Evolutionary conservation across 37 sponge, comb jelly and placozoan genomes (phyloP), one percentile per base, ranked within the genome.

Genomic region (Theonella swinhoei): DNA sequence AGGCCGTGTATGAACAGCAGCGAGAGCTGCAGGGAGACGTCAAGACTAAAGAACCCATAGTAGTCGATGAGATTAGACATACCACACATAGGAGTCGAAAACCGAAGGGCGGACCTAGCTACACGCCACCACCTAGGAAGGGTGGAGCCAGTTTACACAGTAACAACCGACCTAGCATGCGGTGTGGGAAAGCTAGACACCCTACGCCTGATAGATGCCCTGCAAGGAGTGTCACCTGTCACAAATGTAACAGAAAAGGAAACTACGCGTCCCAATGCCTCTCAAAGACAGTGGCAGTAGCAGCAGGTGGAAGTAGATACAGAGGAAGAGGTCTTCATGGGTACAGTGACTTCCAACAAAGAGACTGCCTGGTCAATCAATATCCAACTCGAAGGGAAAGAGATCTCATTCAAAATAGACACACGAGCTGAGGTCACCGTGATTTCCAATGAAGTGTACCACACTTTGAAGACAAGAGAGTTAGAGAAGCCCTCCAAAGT

Each of bases 381-480:
- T 1, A 39, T 39, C 4, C 74, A 38, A 39, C 42, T 25, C 1
- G 42, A 74, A 80, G 68, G 54, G 8, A 11, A 35, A 25, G 59
- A n/a, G n/a, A 39, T 83, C n/a, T n/a, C n/a, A n/a, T n/a, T 83
- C 39, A 83, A 83, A 39, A 70, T 83, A 17, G 75, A 83, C 76
- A 74, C 84, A 28, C 68, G 84, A 28, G 84, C 75, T 28, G 75
- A 83, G 39, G 84, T 83, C 30, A 64, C 84, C 22, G 84, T 59
- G 23, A 41, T 83, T 29, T 29, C 76, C 14, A 76, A 83, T 31
- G 23, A 60, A 34, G 33, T 39, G 22, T 30, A 26, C 65, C 32
- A 74, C 41, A 73, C 30, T 39, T 37, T 72, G 36, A 24, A 1
- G 19, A 19, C n/a, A 25, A 30, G 28, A 62, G 35, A 26, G 58